Evolutionary conservation across 2,797 vertebrate genomes (phyloP), one percentile per base, ranked within the genome.

Genomic region (Gastrophryne carolinensis): DNA sequence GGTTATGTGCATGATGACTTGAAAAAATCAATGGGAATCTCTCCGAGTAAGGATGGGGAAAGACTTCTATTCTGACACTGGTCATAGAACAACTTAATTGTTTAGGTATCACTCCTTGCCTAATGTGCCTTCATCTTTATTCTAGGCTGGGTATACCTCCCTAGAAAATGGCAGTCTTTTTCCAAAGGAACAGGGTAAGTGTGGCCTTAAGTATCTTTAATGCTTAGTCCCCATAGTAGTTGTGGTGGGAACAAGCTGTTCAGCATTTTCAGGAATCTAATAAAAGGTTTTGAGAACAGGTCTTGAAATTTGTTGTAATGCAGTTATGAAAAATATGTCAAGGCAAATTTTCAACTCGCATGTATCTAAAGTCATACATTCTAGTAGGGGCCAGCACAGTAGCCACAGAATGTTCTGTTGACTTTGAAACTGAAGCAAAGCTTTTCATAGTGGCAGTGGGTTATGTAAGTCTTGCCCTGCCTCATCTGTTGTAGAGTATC

Each of bases 1-100:
- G n/a, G n/a, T n/a, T n/a, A n/a, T 95, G 94, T 93, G 81, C 0
- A 82, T 97, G 95, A 97, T 97, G 95, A 95, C 64, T 79, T 81
- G 58, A 81, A 52, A 62, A 81, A 73, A 90, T 89, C 91, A 95
- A 87, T 97, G 96, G 97, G 96, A 98, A 98, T 98, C 96, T 98
- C 95, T 98, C 96, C 94, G 96, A 98, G 87, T 85, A 82, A 89
- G 74, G 78, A 56, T 98, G 97, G 92, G 85, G 93, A 94, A 0
- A 0, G 56, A 30, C 80, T 82, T 86, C 54, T 47, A 30, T 1
- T 56, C 96, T 98, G 97, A 39, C n/a, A 15, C 37, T 13, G 13
- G 3, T 11, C 5, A 15, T 3, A 13, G n/a, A 39, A 39, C 5
- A 0, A 0, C 12, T 3, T 4, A 1, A 3, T n/a, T 39, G 3